These are phyloP conservation scores for Drosophila prolongata DNA, from an alignment of 2,888 invertebrate genomes.

Conservation along the genomic window DNA sequence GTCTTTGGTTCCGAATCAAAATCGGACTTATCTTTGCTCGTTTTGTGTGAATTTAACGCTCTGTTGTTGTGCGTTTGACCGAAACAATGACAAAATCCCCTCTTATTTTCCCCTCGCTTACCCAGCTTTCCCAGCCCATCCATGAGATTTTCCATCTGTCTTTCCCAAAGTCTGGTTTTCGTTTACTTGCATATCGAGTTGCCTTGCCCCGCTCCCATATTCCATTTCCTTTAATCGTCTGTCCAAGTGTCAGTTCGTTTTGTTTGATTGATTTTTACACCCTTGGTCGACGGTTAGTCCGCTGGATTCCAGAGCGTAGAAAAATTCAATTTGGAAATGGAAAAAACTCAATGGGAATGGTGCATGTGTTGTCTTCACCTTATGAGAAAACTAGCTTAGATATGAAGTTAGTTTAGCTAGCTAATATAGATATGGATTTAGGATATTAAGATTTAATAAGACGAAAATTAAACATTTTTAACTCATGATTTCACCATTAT, in stretches of 20 bases:
- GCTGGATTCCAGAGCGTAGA: constrained; percentile 3
- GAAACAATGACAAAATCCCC: constrained; percentile 64
- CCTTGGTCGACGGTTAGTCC: constrained; percentile 25
- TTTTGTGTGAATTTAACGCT: constrained; percentile 63
- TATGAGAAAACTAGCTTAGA: neutral
- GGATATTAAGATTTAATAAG: too few species aligned
- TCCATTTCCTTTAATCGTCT: constrained; percentile 64
- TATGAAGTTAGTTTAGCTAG: neutral
- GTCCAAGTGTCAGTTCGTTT: constrained; percentile 77
- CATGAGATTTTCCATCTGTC: constrained; percentile 37
- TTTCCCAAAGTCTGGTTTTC: constrained; percentile 9
- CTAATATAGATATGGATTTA: too few species aligned
- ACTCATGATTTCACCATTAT: too few species aligned
- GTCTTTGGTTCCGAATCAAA: neutral
- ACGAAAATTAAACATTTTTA: too few species aligned
- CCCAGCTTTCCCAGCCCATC: constrained; percentile 17
- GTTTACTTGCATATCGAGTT: constrained; percentile 36
- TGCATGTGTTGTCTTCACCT: neutral
- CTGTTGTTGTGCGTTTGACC: constrained; percentile 72
- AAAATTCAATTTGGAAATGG: constrained; percentile 33
- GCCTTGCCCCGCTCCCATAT: constrained; percentile 6
- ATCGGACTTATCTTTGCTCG: constrained; percentile 10
- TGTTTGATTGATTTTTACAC: constrained; percentile 74
- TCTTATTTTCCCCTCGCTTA: constrained; percentile 17
- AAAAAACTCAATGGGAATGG: neutral